Base-by-base conservation (phyloP, 2,888 invertebrate species). In the Chrysotoxum bicinctum region DNA sequence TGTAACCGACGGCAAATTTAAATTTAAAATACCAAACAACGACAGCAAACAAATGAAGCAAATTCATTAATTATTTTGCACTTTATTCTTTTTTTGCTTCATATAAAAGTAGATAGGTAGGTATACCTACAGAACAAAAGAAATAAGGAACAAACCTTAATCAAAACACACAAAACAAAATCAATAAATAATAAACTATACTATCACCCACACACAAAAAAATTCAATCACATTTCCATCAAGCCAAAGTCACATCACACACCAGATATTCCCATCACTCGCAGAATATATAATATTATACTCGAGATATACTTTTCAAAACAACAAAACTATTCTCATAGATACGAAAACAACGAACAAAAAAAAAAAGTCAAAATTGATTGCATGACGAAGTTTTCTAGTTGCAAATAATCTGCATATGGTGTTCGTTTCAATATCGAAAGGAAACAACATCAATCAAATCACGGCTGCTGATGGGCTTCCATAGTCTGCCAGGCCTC, bases 361-460 rank as follows among this genome's bases (percentile, higher is more conserved):
- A 50, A 19, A 48, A 50, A 21, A 50, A 35, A 23, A 21, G 12
- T 16, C 32, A 43, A 50, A 23, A 58, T 56, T 58, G 74, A 75
- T 76, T 77, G 81, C 85, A 85, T 45, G 72, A 43, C 10, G 21
- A 75, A 64, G 60, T 66, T 68, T 45, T 64, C 14, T 35, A 54
- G 54, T 56, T 81, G 68, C 85, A 85, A 77, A 85, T 85, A 81
- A 85, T 85, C 85, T 85, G 85, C 85, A 85, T 85, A 77, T 72
- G 76, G 85, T 62, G 76, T 64, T 64, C 40, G 45, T 40, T 60
- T 45, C 81, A 81, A 81, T 81, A 85, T 69, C 75, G 30, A 45
- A 69, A 73, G 56, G 48, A 73, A 77, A 76, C 85, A 85, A 81
- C 76, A 77, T 85, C 85, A 80, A 85, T 85, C 76, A 85, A 85